Percentiles rank a stretch among this genome's conserved stretches.
Conservation (phyloP, 2,113 vertebrate genomes). For the Pterophyllum scalare region DNA sequence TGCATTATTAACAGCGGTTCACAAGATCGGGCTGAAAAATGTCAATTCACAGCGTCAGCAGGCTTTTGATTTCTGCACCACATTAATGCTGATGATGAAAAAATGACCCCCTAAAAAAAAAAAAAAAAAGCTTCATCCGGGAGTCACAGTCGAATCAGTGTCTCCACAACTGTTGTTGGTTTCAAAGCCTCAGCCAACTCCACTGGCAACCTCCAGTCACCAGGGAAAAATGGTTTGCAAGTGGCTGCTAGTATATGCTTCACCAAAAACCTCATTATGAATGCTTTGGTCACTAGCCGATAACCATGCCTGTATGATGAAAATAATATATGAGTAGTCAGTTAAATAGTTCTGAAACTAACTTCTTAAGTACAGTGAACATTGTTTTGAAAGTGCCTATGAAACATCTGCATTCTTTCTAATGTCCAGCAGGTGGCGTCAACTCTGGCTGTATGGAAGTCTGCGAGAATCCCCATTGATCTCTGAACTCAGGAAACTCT, state of each 20-base stretch:
- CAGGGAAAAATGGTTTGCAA: too few species aligned
- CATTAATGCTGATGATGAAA: background rate
- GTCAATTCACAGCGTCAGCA: background rate
- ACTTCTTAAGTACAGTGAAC: too few species aligned
- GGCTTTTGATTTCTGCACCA: background rate
- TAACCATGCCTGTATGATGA: too few species aligned
- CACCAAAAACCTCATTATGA: background rate
- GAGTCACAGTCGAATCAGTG: background rate
- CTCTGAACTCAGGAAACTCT: too few species aligned
- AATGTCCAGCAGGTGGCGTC: too few species aligned
- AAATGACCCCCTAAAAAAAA: background rate
- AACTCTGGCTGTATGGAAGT: too few species aligned
- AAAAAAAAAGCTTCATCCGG: background rate
- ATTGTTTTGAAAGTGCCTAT: too few species aligned
- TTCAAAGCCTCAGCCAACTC: rapidly evolving
- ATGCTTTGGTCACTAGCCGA: too few species aligned
- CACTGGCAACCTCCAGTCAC: background rate
- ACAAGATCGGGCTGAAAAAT: background rate
- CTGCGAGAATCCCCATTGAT: too few species aligned
- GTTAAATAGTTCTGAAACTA: too few species aligned
- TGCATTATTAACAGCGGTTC: background rate
- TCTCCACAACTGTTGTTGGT: background rate
- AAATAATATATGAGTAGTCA: too few species aligned
- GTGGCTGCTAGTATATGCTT: background rate
- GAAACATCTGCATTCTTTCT: too few species aligned